These are phyloP conservation scores for Epinephelus cyanopodus DNA, from an alignment of 2,113 vertebrate genomes.

Conservation along the genomic window DNA sequence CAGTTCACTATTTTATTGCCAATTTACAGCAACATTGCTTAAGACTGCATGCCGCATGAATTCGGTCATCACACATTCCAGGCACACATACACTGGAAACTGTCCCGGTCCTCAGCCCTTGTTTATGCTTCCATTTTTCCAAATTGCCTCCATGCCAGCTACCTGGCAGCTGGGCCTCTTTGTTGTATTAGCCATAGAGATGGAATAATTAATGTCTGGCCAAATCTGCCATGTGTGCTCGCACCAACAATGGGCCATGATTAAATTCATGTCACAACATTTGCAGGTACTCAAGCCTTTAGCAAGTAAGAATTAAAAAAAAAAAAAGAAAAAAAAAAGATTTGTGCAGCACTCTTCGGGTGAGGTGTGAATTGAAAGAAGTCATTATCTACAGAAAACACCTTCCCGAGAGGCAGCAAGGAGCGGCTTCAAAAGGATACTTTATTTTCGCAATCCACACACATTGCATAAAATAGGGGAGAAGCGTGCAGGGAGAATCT, in stretches of 20 bases:
- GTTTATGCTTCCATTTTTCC: constrained; percentile 37
- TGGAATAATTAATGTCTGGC: constrained; percentile 51
- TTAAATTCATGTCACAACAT: constrained; percentile 36
- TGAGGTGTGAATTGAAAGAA: constrained; percentile 66
- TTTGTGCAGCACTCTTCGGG: constrained; percentile 29
- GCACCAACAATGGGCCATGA: not conserved
- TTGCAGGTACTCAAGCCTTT: constrained; percentile 30
- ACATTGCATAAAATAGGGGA: constrained; percentile 39
- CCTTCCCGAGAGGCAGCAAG: constrained; percentile 60
- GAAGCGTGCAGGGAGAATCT: constrained; percentile 44
- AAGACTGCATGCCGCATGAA: constrained; percentile 37
- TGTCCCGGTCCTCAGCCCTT: constrained; percentile 18
- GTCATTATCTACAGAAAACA: constrained; percentile 79
- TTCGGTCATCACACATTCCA: constrained; percentile 40
- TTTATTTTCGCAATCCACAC: constrained; percentile 67
- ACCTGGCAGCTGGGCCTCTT: constrained; percentile 35
- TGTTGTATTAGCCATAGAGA: constrained; percentile 32
- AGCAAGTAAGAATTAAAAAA: not conserved
- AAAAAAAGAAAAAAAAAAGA: not conserved
- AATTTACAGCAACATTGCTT: constrained; percentile 51
- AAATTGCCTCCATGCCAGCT: constrained; percentile 20
- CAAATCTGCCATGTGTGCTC: constrained; percentile 30
- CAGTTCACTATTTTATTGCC: constrained; percentile 48
- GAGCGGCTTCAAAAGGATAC: constrained; percentile 67
- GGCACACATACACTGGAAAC: constrained; percentile 39